These are phyloP conservation scores for Brachionus koreanus DNA, from an alignment of 1,140 invertebrate species.

Conservation along the genomic window DNA sequence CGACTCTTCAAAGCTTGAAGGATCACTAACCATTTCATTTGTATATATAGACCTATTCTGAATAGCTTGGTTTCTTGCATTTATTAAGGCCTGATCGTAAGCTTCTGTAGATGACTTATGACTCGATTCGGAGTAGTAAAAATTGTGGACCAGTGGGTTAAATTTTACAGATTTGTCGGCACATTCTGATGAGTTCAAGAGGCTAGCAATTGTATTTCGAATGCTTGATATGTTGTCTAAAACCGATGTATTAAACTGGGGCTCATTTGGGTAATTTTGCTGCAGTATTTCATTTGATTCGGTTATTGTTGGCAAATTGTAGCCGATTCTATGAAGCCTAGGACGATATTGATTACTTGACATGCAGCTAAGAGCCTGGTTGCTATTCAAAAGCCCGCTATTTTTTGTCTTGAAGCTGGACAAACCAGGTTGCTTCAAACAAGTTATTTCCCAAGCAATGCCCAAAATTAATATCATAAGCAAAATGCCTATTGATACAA, in stretches of 20 bases:
- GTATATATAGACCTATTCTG: not conserved
- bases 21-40: not conserved
- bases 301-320: not conserved
- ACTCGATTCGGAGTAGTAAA: constrained; percentile 27
- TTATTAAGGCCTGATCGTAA: constrained; percentile 29
- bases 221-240: constrained; percentile 29
- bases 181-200: not conserved
- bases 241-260: not conserved
- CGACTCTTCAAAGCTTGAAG: not conserved
- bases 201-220: not conserved
- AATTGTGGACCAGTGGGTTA: constrained; percentile 38
- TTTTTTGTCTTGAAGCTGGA: constrained; percentile 1
- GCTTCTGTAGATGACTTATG: constrained; percentile 20
- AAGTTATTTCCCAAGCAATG: constrained; percentile 31
- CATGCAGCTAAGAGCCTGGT: not conserved
- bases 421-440: not conserved
- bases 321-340: not conserved
- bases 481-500: not conserved
- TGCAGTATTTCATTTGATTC: not conserved
- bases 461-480: constrained; percentile 3
- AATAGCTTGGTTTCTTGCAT: constrained; percentile 16
- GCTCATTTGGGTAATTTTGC: not conserved
- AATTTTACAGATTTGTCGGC: constrained; percentile 25
- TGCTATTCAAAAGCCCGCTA: not conserved
- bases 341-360: constrained; percentile 9